Evolutionary conservation across 30 jellyfish, hydroid and myxozoan genomes (phyloP), one percentile per base, ranked within the genome.

Genomic region (Aurelia aurita): DNA sequence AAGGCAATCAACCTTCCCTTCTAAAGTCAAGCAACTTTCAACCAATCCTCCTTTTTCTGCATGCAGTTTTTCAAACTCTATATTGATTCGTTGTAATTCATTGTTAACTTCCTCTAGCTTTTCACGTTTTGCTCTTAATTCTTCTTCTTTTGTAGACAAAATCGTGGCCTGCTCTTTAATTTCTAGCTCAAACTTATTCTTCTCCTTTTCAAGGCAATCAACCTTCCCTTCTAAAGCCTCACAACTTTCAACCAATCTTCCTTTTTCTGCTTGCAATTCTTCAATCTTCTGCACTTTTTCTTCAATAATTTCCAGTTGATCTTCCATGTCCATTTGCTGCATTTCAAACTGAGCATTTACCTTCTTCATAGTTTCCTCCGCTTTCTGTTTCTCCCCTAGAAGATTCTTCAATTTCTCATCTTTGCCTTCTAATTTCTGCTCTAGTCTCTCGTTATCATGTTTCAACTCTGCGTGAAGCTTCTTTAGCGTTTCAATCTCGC

Each of bases 251-350:
- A 29, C 0, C 76, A 75, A 34, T 3, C 57, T 58, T 0, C 21
- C 64, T 19, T 58, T 55, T 44, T 75, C 87, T 32, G 16, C 21
- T 9, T 69, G 35, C 66, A 53, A 69, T 58, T 69, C 81, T 35
- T 44, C 31, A 55, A 86, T 51, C 60, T 70, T 72, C 65, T 72
- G 79, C 28, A 71, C 90, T 32, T 34, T 57, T 13, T 64, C 72
- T 34, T 19, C 69, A 32, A 72, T 19, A 46, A 34, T 54, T 16
- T 80, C 83, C 51, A 19, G 81, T 29, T 60, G 65, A 44, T 27
- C 68, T 26, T 77, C 81, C 49, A 76, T 87, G 20, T 77, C 77
- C 58, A 28, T 65, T 46, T 87, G 74, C 69, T 77, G 47, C 68
- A 59, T 13, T 53, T 80, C 80, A 15, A 89, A 62, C 44, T 70